Percentiles rank a stretch among this genome's conserved stretches.
These are phyloP conservation scores for Drosophila melanosoma DNA, from an alignment of 2,888 invertebrate genomes.

Conservation along the genomic window DNA sequence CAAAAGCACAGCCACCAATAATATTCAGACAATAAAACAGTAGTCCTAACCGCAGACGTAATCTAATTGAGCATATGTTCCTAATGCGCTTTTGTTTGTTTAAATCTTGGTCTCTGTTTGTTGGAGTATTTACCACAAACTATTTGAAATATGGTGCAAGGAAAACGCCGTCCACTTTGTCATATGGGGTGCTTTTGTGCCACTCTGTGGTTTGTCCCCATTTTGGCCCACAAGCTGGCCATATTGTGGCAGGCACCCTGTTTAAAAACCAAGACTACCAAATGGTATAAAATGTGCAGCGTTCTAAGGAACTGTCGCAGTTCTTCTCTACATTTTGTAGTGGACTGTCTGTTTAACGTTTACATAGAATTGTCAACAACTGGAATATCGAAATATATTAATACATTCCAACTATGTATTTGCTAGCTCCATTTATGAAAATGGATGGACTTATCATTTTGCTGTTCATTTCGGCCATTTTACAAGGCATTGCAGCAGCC, in stretches of 20 bases:
- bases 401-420: conserved; percentile 27
- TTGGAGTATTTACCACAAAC: conserved; percentile 75
- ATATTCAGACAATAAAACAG: conserved; percentile 27
- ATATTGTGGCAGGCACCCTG: conserved; percentile 55
- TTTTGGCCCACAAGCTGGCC: conserved; percentile 4
- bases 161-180: conserved; percentile 56
- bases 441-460: conserved; percentile 38
- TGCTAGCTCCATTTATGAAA: conserved; percentile 34
- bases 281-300: conserved; percentile 56
- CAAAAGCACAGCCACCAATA: conserved; percentile 35
- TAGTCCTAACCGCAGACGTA: conserved; percentile 34
- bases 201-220: conserved; percentile 21
- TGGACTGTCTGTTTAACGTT: conserved; percentile 35
- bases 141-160: conserved; percentile 73
- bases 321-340: conserved; percentile 40
- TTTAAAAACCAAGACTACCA: conserved; percentile 20
- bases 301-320: conserved; percentile 36
- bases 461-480: conserved; percentile 21
- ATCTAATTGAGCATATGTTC: conserved; percentile 66
- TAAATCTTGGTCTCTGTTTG: conserved; percentile 70
- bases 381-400: not conserved
- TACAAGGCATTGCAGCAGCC: conserved; percentile 33
- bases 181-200: conserved; percentile 54
- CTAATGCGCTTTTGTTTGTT: conserved; percentile 67
- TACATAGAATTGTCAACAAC: conserved; percentile 1